Conservation (phyloP, 2,797 vertebrate genomes). For the Acanthurus leucopareius region DNA sequence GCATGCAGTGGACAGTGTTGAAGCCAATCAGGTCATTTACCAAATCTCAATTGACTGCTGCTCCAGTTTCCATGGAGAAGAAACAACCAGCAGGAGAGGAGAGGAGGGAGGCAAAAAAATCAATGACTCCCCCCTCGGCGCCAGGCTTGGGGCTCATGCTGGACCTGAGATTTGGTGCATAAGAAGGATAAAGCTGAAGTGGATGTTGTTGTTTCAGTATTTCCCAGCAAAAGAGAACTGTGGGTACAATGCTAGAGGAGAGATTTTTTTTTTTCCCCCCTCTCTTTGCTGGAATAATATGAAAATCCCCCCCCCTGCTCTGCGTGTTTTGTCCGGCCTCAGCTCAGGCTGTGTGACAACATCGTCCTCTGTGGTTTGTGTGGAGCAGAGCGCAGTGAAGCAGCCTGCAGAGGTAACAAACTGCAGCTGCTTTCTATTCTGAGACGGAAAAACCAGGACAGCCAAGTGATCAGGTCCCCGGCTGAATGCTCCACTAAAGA, state of each 20-base stretch:
- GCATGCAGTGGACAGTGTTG: slow-evolving; percentile 43
- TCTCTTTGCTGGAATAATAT: not conserved
- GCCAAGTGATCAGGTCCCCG: slow-evolving; percentile 39
- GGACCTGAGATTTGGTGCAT: slow-evolving; percentile 42
- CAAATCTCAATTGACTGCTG: slow-evolving; percentile 74
- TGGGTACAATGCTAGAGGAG: not conserved
- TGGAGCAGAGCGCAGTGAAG: slow-evolving; percentile 19
- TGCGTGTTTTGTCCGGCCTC: slow-evolving; percentile 8
- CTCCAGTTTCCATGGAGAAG: slow-evolving; percentile 80
- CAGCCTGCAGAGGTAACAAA: slow-evolving; percentile 48
- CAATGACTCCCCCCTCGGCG: slow-evolving; percentile 52
- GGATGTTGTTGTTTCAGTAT: slow-evolving; percentile 22
- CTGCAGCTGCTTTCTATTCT: slow-evolving; percentile 71
- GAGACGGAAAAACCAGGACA: slow-evolving; percentile 70
- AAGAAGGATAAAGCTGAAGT: slow-evolving; percentile 26
- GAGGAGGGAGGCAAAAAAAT: slow-evolving; percentile 44
- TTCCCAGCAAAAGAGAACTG: slow-evolving; percentile 17
- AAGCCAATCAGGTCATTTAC: slow-evolving; percentile 69
- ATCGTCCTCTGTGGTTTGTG: slow-evolving; percentile 43
- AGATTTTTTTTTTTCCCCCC: not conserved
- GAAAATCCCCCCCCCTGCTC: not conserved
- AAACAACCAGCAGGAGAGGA: slow-evolving; percentile 34
- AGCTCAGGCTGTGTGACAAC: slow-evolving; percentile 38
- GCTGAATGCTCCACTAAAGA: slow-evolving; percentile 36
- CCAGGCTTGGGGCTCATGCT: slow-evolving; percentile 17